Conservation (phyloP, 2,888 invertebrate genomes). For the Escarpia spicata region DNA sequence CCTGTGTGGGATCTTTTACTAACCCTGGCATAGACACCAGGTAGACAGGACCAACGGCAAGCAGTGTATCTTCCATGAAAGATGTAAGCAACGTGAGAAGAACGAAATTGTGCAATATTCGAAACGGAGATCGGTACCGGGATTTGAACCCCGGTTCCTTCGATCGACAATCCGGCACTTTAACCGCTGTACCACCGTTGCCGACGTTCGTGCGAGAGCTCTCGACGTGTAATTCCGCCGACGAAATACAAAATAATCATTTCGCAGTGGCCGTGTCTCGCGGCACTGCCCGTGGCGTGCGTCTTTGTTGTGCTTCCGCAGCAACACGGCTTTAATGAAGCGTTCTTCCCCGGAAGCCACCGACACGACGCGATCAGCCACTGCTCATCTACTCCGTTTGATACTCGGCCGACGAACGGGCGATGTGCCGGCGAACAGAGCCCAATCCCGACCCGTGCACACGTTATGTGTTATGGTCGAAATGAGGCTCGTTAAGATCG, state of each 20-base stretch:
- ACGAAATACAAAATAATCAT: background rate
- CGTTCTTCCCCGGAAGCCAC: background rate
- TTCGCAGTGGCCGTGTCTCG: background rate
- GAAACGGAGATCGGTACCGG: no score
- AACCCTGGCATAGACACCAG: no score
- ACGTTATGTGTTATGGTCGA: background rate
- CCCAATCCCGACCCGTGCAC: background rate
- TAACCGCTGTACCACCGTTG: background rate
- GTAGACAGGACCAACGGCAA: no score
- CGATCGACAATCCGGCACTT: no score
- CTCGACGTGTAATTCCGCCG: background rate
- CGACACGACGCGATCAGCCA: background rate
- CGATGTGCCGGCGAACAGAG: background rate
- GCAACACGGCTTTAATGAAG: background rate
- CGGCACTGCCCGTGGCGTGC: background rate
- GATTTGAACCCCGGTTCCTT: no score
- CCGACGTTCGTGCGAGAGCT: background rate
- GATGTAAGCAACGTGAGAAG: no score
- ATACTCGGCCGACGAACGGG: background rate
- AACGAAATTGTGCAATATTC: no score
- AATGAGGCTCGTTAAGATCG: background rate
- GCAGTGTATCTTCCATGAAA: no score
- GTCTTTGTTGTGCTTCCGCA: background rate
- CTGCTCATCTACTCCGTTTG: background rate
- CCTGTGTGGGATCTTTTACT: no score